These are phyloP conservation scores for Pangasianodon gigas DNA, from an alignment of 2,113 vertebrate species.

Conservation along the genomic window DNA sequence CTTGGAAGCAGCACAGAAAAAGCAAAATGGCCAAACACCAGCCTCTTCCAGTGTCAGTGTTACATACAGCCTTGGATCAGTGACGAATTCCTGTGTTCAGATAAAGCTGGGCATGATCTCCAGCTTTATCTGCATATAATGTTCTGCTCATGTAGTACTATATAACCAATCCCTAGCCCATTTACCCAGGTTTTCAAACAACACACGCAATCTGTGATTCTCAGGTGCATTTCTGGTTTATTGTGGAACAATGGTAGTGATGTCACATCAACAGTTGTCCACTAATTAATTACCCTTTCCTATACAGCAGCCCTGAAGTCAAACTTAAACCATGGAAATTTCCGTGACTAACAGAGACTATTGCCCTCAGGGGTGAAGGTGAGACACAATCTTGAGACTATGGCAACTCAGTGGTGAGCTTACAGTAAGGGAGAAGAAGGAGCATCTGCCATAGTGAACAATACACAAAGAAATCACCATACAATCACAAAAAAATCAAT, in stretches of 20 bases:
- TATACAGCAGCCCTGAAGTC: not conserved
- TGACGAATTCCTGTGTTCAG: not conserved
- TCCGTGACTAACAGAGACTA: not conserved
- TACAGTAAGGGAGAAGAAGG: not conserved
- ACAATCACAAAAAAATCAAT: not conserved
- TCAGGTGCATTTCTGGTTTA: constrained; percentile 9
- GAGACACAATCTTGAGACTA: not conserved
- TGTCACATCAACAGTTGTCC: not conserved
- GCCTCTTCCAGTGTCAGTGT: not conserved
- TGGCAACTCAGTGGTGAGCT: not conserved
- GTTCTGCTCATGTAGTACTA: not conserved
- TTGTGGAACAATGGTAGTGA: not conserved
- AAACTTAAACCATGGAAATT: constrained; percentile 3
- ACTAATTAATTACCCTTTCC: constrained; percentile 5
- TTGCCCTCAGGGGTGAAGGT: not conserved
- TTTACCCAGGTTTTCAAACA: not conserved
- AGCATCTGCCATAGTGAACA: not conserved
- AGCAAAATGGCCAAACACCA: not conserved
- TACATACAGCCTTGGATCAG: not conserved
- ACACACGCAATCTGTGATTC: not conserved
- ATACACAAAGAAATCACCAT: not conserved
- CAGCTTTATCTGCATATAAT: not conserved
- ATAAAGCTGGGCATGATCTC: not conserved
- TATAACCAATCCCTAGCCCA: not conserved
- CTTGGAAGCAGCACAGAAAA: not conserved